Evolutionary conservation across 2,797 vertebrate genomes (phyloP), one percentile per base, ranked within the genome.

Genomic region (Setipinna tenuifilis): DNA sequence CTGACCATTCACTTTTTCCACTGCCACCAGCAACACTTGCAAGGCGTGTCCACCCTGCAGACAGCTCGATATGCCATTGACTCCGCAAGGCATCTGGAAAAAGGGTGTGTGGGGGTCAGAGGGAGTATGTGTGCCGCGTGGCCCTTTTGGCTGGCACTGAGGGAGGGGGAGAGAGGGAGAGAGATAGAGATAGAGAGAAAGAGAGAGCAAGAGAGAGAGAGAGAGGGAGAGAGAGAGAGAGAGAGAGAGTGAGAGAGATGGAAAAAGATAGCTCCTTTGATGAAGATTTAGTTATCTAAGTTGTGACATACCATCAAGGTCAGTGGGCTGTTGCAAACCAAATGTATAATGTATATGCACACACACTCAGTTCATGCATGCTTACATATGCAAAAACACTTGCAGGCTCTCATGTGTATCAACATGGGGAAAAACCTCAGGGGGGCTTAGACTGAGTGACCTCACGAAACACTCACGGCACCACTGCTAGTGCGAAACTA

Each of bases 51-150:
- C 88, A 90, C 93, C 91, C 92, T 93, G 92, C 94, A 94, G 94
- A 95, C 93, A 92, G 92, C 92, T 95, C 93, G 95, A 94, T 94
- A 94, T 90, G 92, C 92, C 93, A 92, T 94, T 95, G 92, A 95
- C 94, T 94, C 93, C 93, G 94, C 94, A 94, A 94, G 93, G 93
- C 92, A 93, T 94, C 93, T 94, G 94, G 93, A 93, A 94, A 93
- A 91, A 92, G 90, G 35, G 71, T 78, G 71, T 78, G 68, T 75
- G 68, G 7, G 7, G 50, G 50, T 54, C 50, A 54, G 50, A 10
- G 65, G 31, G 65, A 23, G 65, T 71, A 25, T 71, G 65, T 31
- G 62, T 65, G 62, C 71, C 71, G 85, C 68, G 81, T 86, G 85
- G 25, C 23, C 62, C 62, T 68, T 9, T 68, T 68, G 62, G 25